Evolutionary conservation across 2,797 vertebrate genomes (phyloP).

Genomic region (Melanotaenia parkinsoni): DNA sequence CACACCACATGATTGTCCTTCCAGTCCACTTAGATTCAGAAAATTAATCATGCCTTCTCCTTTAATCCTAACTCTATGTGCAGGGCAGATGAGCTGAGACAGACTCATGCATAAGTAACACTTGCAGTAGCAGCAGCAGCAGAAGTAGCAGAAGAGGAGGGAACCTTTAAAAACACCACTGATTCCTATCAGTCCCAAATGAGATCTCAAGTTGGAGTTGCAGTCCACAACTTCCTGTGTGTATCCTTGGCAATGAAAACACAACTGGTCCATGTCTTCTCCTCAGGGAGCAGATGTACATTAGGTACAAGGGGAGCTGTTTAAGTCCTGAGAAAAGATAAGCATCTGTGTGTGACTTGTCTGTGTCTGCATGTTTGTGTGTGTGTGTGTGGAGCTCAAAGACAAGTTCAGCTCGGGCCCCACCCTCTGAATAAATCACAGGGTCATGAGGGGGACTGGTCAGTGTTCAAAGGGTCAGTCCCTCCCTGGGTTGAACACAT

Average conservation of each 20-base stretch:
- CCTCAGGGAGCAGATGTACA: constrained; percentile 23
- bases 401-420: constrained; percentile 45
- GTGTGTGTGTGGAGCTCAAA: constrained; percentile 22
- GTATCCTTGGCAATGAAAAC: constrained; percentile 54
- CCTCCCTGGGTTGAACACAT: constrained; percentile 56
- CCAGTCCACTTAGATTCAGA: constrained; percentile 45
- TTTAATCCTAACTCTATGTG: constrained; percentile 60
- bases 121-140: constrained; percentile 83
- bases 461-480: constrained; percentile 34
- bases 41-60: constrained; percentile 58
- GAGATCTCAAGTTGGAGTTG: constrained; percentile 33
- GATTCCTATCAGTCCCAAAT: constrained; percentile 45
- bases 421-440: constrained; percentile 40
- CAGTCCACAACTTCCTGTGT: constrained; percentile 29
- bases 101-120: constrained; percentile 86
- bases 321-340: constrained; percentile 77
- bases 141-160: constrained; percentile 55
- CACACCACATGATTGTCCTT: constrained; percentile 69
- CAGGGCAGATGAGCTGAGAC: constrained; percentile 62
- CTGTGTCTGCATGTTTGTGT: constrained; percentile 32
- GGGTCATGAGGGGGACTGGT: background rate
- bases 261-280: constrained; percentile 31
- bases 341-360: constrained; percentile 27
- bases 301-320: background rate
- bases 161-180: constrained; percentile 48